These are phyloP conservation scores for Cuniculus paca DNA, from an alignment of 2,797 vertebrate genomes.

Conservation along the genomic window DNA sequence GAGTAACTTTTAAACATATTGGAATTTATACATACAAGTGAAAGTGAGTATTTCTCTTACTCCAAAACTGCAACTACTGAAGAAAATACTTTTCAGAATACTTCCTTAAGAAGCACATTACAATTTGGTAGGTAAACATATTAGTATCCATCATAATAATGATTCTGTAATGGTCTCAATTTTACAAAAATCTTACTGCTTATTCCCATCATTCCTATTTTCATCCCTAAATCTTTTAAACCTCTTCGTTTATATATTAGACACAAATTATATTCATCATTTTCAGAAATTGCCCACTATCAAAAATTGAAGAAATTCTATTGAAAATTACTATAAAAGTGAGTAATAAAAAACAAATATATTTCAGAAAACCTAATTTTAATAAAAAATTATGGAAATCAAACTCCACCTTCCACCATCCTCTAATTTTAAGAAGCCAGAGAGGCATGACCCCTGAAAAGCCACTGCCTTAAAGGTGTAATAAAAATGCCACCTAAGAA, in stretches of 20 bases:
- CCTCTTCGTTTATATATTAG: background rate
- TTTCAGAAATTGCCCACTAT: conserved; percentile 37
- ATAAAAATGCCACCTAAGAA: conserved; percentile 36
- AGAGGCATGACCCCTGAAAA: background rate
- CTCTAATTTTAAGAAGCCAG: conserved; percentile 1
- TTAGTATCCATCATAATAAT: background rate
- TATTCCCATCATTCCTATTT: background rate
- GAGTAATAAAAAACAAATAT: conserved; percentile 21
- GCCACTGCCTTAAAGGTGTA: conserved; percentile 11
- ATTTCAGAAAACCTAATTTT: conserved; percentile 29
- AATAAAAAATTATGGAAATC: conserved; percentile 40
- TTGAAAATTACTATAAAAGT: background rate
- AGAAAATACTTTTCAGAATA: conserved; percentile 43
- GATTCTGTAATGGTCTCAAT: background rate
- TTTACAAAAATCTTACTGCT: conserved; percentile 1
- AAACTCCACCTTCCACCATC: conserved; percentile 28
- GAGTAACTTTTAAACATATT: conserved; percentile 23
- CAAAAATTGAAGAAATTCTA: conserved; percentile 29
- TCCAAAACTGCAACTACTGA: background rate
- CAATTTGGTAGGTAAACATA: conserved; percentile 13
- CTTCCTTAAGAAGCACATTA: conserved; percentile 52
- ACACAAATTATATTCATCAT: background rate
- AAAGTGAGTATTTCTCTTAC: background rate
- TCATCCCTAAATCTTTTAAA: conserved; percentile 12
- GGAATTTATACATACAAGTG: conserved; percentile 25